Evolutionary conservation across 2,888 invertebrate genomes (phyloP).

Genomic region (Venusia cambrica): DNA sequence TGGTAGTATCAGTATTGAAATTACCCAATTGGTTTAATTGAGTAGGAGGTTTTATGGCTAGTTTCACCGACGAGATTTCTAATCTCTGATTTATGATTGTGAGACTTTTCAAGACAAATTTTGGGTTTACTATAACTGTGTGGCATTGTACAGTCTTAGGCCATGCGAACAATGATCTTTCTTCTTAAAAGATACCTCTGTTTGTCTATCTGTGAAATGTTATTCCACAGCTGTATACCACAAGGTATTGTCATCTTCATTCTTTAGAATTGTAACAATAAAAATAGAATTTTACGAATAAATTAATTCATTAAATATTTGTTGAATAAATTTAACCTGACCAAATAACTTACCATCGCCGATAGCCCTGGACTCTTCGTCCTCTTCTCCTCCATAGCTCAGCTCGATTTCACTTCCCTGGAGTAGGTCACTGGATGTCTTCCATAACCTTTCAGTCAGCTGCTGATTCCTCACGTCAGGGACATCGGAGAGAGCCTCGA

Average conservation of each 20-base stretch:
- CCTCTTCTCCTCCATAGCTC: constrained; percentile 53
- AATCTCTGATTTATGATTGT: constrained; percentile 22
- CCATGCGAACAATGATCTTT: too few species aligned
- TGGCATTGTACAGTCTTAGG: too few species aligned
- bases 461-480: constrained; percentile 53
- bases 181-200: too few species aligned
- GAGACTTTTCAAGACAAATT: constrained; percentile 8
- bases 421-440: constrained; percentile 53
- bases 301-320: too few species aligned
- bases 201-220: too few species aligned
- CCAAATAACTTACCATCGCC: constrained; percentile 48
- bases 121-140: too few species aligned
- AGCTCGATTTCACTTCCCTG: constrained; percentile 61
- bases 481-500: constrained; percentile 57
- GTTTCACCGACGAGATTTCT: constrained; percentile 21
- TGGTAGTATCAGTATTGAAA: constrained; percentile 14
- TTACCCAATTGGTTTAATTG: constrained; percentile 20
- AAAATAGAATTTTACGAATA: too few species aligned
- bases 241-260: too few species aligned
- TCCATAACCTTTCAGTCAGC: constrained; percentile 61
- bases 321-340: too few species aligned
- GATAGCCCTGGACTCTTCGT: constrained; percentile 58
- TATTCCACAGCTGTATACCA: too few species aligned
- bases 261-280: too few species aligned
- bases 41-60: constrained; percentile 22